Base-by-base conservation (phyloP, 2,113 vertebrate genomes). In the Entelurus aequoreus region DNA sequence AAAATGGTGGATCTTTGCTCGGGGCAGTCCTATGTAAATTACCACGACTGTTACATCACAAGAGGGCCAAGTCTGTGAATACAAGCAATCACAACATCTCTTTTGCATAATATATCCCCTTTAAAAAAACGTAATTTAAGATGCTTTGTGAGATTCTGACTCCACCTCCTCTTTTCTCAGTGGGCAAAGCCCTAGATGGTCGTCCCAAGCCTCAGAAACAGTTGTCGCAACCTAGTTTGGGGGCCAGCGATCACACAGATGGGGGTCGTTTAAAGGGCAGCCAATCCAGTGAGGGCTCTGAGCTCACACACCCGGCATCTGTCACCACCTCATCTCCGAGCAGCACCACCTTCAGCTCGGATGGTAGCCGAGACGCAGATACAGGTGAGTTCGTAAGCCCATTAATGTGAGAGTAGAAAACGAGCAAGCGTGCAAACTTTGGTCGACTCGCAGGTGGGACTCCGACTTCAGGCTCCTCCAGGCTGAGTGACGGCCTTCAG, bases 131-230 rank as follows among this genome's bases (percentile, higher is more conserved):
- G 6, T 1, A 16, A 1, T 9, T 46, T 46, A 1, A 4, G 0
- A 57, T 53, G 6, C 13, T 5, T 59, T 69, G 49, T 37, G 1
- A 36, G 38, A 48, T 42, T 47, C 60, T 48, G 13, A 71, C 11
- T 1, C 4, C 7, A 4, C 5, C 7, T 37, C 38, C 35, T 69
- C 12, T 71, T n/a, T 58, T 4, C 71, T 63, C 67, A 95, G 94
- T 91, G 72, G 90, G 92, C 75, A 94, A 92, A 76, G 90, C 88
- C 66, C 83, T 92, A 83, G 94, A 98, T 12, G 81, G 89, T 88
- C 88, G 94, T 59, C 91, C 90, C 5, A 89, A 90, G 54, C 91
- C 94, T 35, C 92, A 90, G 28, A 98, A 96, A 85, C 93, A 94
- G 75, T 74, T 93, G 6, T 84, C 94, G 61, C 84, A 94, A 19